Percentiles rank a stretch among this genome's conserved stretches.
These are phyloP conservation scores for Sarcophilus harrisii DNA, from an alignment of 2,797 vertebrate genomes.

Conservation along the genomic window DNA sequence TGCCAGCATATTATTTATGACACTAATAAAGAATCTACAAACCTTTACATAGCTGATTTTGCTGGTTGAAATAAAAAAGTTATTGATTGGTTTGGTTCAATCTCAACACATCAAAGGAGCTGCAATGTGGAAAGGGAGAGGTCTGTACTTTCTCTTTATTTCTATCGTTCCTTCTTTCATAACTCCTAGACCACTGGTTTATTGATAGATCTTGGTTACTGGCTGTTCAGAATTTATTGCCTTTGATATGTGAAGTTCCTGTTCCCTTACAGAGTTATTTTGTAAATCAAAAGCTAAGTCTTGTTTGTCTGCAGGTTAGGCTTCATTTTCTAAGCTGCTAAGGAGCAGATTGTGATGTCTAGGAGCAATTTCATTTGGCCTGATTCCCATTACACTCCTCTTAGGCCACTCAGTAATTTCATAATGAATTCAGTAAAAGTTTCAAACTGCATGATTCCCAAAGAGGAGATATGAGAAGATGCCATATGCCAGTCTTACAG, in stretches of 20 bases:
- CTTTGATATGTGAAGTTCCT: background rate
- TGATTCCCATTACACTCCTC: background rate
- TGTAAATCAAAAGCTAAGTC: background rate
- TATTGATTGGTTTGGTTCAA: background rate
- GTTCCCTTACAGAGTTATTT: background rate
- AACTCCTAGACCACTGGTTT: background rate
- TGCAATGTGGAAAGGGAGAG: background rate
- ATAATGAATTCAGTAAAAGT: background rate
- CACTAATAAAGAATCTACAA: background rate
- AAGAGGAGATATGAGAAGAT: background rate
- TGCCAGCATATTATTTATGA: background rate
- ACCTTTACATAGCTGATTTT: background rate
- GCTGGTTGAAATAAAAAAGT: background rate
- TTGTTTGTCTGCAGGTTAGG: background rate
- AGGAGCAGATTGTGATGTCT: background rate
- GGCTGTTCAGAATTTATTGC: accelerated
- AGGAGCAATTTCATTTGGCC: background rate
- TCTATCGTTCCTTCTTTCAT: background rate
- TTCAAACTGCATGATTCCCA: background rate
- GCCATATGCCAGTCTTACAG: background rate
- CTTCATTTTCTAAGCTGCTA: background rate
- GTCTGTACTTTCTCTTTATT: background rate
- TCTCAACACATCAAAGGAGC: background rate
- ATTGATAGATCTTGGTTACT: accelerated
- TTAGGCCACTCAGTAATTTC: background rate